These are phyloP conservation scores for Carassius gibelio DNA, from an alignment of 2,113 vertebrate species.

Conservation along the genomic window DNA sequence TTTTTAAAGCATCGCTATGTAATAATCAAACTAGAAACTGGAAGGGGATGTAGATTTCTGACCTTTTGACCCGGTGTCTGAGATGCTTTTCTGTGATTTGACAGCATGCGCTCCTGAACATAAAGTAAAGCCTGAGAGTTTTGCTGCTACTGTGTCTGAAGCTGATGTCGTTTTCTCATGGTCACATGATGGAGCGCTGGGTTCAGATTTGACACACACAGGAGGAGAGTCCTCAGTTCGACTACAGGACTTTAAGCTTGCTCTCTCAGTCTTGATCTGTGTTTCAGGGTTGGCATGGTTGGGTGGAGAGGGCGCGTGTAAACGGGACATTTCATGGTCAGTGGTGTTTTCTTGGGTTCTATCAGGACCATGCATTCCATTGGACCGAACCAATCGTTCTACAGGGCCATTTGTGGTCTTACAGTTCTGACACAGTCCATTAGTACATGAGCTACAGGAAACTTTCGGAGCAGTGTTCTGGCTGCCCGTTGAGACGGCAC, in stretches of 20 bases:
- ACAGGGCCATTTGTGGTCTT: slow-evolving; percentile 83
- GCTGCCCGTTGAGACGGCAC: slow-evolving; percentile 70
- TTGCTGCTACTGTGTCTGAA: slow-evolving; percentile 34
- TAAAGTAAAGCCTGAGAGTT: slow-evolving; percentile 70
- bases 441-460: slow-evolving; percentile 73
- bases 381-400: slow-evolving; percentile 76
- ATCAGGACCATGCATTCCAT: slow-evolving; percentile 71
- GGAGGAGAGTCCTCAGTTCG: slow-evolving; percentile 76
- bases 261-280: slow-evolving; percentile 80
- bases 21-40: not conserved
- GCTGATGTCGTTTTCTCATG: slow-evolving; percentile 58
- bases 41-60: slow-evolving; percentile 29
- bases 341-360: slow-evolving; percentile 64
- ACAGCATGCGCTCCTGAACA: slow-evolving; percentile 80
- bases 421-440: slow-evolving; percentile 79
- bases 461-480: slow-evolving; percentile 78
- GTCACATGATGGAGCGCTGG: slow-evolving; percentile 67
- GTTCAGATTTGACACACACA: slow-evolving; percentile 81
- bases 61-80: slow-evolving; percentile 61
- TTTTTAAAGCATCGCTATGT: not conserved
- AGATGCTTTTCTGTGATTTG: slow-evolving; percentile 77
- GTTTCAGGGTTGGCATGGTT: slow-evolving; percentile 73
- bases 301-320: slow-evolving; percentile 61
- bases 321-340: slow-evolving; percentile 55
- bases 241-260: slow-evolving; percentile 73